Percentiles rank a stretch among this genome's conserved stretches.
Evolutionary conservation across 2,113 vertebrate species (phyloP).

Genomic region (Colius striatus): DNA sequence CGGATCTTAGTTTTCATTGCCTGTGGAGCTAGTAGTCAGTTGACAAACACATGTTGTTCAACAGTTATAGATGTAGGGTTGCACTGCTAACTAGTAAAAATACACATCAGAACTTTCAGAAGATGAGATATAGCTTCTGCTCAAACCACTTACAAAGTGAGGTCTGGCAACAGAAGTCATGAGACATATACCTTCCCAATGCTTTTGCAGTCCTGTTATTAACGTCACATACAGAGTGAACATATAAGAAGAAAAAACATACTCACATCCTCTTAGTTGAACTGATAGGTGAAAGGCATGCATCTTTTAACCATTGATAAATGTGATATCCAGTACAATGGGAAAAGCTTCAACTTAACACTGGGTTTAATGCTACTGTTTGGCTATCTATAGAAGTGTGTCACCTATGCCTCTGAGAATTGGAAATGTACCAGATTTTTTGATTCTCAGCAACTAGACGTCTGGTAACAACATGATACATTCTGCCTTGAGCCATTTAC

Average conservation of each 20-base stretch:
- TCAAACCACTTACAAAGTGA: not conserved
- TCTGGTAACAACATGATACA: not conserved
- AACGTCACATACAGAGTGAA: not conserved
- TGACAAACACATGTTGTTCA: not conserved
- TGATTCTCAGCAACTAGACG: not conserved
- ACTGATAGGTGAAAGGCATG: not conserved
- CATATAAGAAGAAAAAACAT: fast-evolving
- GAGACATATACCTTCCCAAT: not conserved
- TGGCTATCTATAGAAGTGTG: not conserved
- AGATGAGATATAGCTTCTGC: not conserved
- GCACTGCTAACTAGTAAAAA: not conserved
- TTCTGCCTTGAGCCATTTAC: not conserved
- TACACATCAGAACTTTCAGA: not conserved
- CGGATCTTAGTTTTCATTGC: not conserved
- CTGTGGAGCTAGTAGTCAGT: not conserved
- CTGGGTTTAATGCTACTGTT: not conserved
- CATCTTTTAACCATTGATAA: not conserved
- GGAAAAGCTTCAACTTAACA: not conserved
- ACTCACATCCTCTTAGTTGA: not conserved
- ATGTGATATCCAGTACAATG: not conserved
- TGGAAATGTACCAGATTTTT: not conserved
- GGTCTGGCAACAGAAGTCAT: not conserved
- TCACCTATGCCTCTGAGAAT: not conserved
- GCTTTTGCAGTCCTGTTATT: not conserved
- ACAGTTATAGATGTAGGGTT: not conserved